Conservation (phyloP, 2,797 vertebrate species). For the Acrocephalus scirpaceus region DNA sequence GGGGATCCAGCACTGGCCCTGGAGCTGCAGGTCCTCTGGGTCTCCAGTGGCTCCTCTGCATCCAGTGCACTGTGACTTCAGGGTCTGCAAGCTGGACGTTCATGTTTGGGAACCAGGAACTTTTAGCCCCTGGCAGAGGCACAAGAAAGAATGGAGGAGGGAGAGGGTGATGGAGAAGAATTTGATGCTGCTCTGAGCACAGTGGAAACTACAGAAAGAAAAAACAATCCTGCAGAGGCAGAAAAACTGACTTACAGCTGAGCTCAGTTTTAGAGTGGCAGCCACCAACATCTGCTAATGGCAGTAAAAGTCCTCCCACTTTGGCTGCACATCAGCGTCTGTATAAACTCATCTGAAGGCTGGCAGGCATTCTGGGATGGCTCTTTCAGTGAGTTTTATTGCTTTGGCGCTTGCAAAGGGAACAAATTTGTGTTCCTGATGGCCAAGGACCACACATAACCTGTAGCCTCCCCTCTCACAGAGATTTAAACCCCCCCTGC, state of each 20-base stretch:
- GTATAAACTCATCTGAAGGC: not conserved
- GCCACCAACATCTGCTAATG: conserved; percentile 36
- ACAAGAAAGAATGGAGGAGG: not conserved
- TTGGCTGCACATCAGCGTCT: not conserved
- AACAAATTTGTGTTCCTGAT: not conserved
- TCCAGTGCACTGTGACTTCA: accelerated
- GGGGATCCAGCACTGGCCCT: accelerated
- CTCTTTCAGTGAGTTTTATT: not conserved
- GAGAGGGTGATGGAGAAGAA: not conserved
- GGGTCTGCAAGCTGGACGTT: not conserved
- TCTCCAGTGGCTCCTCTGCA: accelerated
- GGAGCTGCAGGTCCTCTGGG: not conserved
- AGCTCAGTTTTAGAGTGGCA: not conserved
- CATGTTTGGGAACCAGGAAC: not conserved
- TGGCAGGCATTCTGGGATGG: not conserved
- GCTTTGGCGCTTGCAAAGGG: not conserved
- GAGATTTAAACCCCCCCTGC: not conserved
- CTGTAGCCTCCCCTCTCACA: not conserved
- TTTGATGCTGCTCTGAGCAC: not conserved
- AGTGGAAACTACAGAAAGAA: not conserved
- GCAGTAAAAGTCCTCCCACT: conserved; percentile 1
- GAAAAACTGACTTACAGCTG: conserved; percentile 22
- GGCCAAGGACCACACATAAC: not conserved
- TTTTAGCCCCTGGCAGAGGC: not conserved
- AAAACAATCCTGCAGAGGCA: not conserved